A percentile compares a stretch with the other conserved stretches of the same genome.
These are phyloP conservation scores for Aphaenogaster floridana DNA, from an alignment of 1,140 invertebrate genomes.

Conservation along the genomic window DNA sequence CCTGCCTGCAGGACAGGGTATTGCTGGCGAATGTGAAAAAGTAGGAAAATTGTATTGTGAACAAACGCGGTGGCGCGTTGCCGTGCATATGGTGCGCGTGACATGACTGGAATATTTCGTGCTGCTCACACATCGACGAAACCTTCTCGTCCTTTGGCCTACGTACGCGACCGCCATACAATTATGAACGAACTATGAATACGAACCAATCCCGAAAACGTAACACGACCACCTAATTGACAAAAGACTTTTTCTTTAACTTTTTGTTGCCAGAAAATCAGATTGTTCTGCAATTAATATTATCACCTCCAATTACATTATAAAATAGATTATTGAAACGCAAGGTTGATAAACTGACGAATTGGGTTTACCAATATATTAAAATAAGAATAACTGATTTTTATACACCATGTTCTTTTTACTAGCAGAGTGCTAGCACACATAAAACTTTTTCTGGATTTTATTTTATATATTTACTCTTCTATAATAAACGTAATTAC, in stretches of 20 bases:
- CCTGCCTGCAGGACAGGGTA: neutral
- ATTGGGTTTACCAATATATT: neutral
- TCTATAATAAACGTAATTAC: neutral
- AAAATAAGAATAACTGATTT: neutral
- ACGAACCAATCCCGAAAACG: neutral
- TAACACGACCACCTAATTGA: neutral
- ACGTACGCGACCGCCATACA: conserved; percentile 51
- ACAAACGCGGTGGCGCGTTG: conserved; percentile 31
- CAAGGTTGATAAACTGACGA: neutral
- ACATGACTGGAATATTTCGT: conserved; percentile 58
- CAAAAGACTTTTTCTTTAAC: neutral
- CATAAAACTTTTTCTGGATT: neutral
- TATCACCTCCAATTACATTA: neutral
- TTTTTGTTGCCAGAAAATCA: neutral
- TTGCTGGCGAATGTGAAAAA: conserved; percentile 42
- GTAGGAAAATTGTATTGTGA: conserved; percentile 49
- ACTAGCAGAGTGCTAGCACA: neutral
- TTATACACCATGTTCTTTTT: neutral
- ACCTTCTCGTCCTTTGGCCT: conserved; percentile 31
- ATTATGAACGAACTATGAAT: conserved; percentile 28
- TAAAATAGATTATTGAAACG: neutral
- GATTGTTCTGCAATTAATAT: neutral
- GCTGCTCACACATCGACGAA: conserved; percentile 25
- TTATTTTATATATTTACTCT: neutral
- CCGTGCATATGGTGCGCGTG: conserved; percentile 55